Evolutionary conservation across 2,797 vertebrate species (phyloP).

Genomic region (Furcifer pardalis): DNA sequence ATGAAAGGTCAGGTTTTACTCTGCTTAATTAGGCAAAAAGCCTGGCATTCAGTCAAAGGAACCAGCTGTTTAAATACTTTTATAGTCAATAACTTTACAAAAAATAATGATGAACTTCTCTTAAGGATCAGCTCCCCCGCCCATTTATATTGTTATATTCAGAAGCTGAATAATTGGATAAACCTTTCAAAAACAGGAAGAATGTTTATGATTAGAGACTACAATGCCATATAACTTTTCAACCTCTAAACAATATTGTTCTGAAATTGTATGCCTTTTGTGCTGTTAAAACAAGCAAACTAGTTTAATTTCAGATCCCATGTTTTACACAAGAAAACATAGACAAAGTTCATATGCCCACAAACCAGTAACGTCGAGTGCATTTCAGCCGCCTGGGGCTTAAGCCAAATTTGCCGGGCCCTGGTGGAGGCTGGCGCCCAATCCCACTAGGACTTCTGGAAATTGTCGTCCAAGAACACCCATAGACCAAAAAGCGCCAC

Average conservation of each 20-base stretch:
- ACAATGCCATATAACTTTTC: neutral
- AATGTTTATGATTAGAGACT: neutral
- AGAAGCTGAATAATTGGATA: neutral
- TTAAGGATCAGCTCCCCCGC: neutral
- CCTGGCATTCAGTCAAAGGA: neutral
- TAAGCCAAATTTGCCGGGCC: too few species aligned
- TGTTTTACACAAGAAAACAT: neutral
- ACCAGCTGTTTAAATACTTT: constrained; percentile 7
- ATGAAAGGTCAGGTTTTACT: neutral
- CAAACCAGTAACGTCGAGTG: too few species aligned
- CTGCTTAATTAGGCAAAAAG: neutral
- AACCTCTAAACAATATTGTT: neutral
- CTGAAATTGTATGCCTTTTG: neutral
- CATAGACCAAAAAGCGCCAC: too few species aligned
- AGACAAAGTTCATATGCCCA: neutral
- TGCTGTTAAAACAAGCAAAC: neutral
- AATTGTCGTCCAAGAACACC: too few species aligned
- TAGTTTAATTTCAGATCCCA: neutral
- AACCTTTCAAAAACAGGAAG: neutral
- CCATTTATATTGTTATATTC: neutral
- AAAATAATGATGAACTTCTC: neutral
- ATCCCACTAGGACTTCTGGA: too few species aligned
- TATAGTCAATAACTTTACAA: neutral
- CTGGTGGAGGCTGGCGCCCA: too few species aligned
- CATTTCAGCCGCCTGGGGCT: too few species aligned